phyloP scores from a whole-genome alignment of 64 coral and sea anemone genomes.

The Pocillopora damicornis region DNA sequence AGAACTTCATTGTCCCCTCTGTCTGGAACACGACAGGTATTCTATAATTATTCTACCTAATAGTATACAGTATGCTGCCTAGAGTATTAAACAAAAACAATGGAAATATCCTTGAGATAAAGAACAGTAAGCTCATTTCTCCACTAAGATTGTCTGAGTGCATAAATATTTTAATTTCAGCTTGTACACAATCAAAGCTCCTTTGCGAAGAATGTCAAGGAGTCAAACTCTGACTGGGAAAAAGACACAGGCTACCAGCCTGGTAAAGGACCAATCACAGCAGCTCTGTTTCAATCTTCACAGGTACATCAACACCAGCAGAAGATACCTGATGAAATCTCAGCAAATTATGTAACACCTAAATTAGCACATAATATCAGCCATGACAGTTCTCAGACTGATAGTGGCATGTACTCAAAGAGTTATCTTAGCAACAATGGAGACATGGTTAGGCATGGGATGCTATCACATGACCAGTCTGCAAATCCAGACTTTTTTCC shows the following conservation, averaged over 20 bases:
- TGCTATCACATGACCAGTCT: conserved; percentile 25
- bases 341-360: background rate
- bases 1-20: background rate
- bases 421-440: conserved; percentile 33
- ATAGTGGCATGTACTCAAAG: conserved; percentile 32
- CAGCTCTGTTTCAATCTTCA: background rate
- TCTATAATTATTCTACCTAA: background rate
- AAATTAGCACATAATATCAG: background rate
- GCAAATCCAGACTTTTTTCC: conserved; percentile 12
- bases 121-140: background rate
- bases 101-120: background rate
- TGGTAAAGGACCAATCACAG: conserved; percentile 21
- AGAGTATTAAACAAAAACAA: background rate
- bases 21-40: conserved; percentile 17
- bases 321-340: conserved; percentile 9
- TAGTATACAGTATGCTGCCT: background rate
- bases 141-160: background rate
- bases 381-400: conserved; percentile 15
- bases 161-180: background rate
- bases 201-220: conserved; percentile 2
- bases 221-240: background rate
- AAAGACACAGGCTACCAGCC: conserved; percentile 4
- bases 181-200: background rate
- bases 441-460: conserved; percentile 11
- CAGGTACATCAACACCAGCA: conserved; percentile 7